These are phyloP conservation scores for Brachyistius frenatus DNA, from an alignment of 2,113 vertebrate genomes.

Conservation along the genomic window DNA sequence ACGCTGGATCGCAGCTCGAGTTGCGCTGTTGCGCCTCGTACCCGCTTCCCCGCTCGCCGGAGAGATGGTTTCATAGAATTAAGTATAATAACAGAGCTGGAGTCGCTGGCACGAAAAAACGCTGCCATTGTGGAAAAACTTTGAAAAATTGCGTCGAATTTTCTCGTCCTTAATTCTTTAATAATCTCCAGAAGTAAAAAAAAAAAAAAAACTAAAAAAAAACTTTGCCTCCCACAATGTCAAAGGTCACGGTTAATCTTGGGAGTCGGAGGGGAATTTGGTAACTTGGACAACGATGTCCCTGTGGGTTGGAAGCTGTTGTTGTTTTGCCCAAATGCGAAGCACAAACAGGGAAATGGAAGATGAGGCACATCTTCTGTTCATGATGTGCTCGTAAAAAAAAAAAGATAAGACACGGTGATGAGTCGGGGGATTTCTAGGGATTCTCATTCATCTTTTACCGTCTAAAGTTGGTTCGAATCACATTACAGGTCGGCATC, in stretches of 20 bases:
- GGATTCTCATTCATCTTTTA: background rate
- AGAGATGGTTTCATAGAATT: constrained; percentile 56
- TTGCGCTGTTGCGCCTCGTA: constrained; percentile 37
- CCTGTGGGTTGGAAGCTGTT: background rate
- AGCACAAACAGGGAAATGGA: background rate
- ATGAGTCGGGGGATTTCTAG: constrained; percentile 11
- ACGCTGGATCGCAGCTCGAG: constrained; percentile 52
- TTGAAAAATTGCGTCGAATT: background rate
- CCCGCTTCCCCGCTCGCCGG: constrained; percentile 11
- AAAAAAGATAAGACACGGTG: background rate
- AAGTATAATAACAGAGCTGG: constrained; percentile 52
- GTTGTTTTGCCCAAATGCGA: background rate
- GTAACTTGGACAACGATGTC: constrained; percentile 7
- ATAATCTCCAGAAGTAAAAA: constrained; percentile 29
- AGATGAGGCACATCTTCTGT: background rate
- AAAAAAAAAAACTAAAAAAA: background rate
- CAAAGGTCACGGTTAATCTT: constrained; percentile 25
- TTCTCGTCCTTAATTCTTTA: constrained; percentile 22
- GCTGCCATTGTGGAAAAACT: constrained; percentile 49
- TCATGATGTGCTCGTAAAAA: background rate
- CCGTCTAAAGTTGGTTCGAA: background rate
- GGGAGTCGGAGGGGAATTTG: constrained; percentile 20
- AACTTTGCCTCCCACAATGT: background rate
- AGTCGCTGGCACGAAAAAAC: constrained; percentile 16
- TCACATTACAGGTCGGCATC: too few species aligned